Evolutionary conservation across 2,888 invertebrate genomes (phyloP).

Genomic region (Lordiphosa andalusiaca): DNA sequence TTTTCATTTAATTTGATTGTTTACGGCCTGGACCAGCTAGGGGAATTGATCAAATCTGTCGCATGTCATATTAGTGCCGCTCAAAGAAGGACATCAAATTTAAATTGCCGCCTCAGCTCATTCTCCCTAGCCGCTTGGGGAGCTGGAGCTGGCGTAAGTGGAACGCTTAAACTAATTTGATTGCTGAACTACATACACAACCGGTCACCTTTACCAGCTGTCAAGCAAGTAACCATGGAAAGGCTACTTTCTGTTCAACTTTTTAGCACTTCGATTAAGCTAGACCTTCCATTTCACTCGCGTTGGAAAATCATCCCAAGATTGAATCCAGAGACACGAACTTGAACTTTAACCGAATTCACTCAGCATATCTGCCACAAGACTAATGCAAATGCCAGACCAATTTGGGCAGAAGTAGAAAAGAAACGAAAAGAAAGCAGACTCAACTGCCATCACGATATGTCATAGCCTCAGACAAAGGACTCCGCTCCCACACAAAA

Average conservation of each 20-base stretch:
- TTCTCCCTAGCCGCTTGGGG: background rate
- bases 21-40: slow-evolving; percentile 40
- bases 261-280: too few relatives aligned
- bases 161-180: slow-evolving; percentile 1
- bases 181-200: background rate
- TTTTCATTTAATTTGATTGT: slow-evolving; percentile 58
- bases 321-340: too few relatives aligned
- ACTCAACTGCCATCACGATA: slow-evolving; percentile 55
- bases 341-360: slow-evolving; percentile 13
- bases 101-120: slow-evolving; percentile 4
- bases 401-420: slow-evolving; percentile 43
- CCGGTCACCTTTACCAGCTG: too few relatives aligned
- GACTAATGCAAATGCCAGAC: slow-evolving; percentile 25
- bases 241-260: too few relatives aligned
- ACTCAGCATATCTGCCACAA: slow-evolving; percentile 13
- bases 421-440: slow-evolving; percentile 22
- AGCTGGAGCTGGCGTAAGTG: background rate
- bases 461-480: slow-evolving; percentile 58
- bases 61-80: slow-evolving; percentile 50
- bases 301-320: too few relatives aligned
- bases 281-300: too few relatives aligned
- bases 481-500: slow-evolving; percentile 10
- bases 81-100: slow-evolving; percentile 16
- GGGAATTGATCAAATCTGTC: slow-evolving; percentile 53
- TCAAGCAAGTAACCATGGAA: too few relatives aligned